A percentile compares a stretch with the other conserved stretches of the same genome.
Evolutionary conservation across 1,140 invertebrate genomes (phyloP).

Genomic region (Aphaenogaster rudis): DNA sequence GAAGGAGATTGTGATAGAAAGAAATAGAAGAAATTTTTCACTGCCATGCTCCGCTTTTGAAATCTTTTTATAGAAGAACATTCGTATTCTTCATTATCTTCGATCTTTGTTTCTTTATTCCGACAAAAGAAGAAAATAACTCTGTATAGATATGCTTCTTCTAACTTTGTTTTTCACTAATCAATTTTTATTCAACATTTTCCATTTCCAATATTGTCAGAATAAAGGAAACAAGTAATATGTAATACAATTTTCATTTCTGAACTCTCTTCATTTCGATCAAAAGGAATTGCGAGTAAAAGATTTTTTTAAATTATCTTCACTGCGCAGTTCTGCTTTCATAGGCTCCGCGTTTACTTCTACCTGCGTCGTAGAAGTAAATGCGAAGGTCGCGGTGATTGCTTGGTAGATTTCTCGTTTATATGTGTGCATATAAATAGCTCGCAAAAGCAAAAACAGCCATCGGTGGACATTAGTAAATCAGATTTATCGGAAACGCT

Average conservation of each 20-base stretch:
- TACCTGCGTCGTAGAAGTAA: neutral
- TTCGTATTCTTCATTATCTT: neutral
- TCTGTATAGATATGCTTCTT: neutral
- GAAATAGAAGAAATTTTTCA: neutral
- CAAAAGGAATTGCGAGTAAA: neutral
- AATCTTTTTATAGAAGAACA: neutral
- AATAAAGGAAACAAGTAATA: neutral
- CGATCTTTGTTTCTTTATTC: neutral
- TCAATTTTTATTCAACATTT: neutral
- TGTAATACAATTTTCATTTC: neutral
- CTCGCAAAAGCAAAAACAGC: neutral
- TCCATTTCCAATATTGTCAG: neutral
- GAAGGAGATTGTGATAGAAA: too few species aligned
- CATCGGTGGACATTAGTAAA: neutral
- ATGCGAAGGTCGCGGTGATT: conserved; percentile 31
- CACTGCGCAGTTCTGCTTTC: neutral
- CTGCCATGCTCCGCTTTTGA: neutral
- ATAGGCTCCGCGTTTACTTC: neutral
- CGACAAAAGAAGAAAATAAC: neutral
- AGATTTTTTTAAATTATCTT: neutral
- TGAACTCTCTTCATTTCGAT: neutral
- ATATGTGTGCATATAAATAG: conserved; percentile 41
- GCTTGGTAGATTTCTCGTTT: neutral
- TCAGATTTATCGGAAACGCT: conserved; percentile 22
- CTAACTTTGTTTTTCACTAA: neutral